These are phyloP conservation scores for Metalampra italica DNA, from an alignment of 2,888 invertebrate species.

Conservation along the genomic window DNA sequence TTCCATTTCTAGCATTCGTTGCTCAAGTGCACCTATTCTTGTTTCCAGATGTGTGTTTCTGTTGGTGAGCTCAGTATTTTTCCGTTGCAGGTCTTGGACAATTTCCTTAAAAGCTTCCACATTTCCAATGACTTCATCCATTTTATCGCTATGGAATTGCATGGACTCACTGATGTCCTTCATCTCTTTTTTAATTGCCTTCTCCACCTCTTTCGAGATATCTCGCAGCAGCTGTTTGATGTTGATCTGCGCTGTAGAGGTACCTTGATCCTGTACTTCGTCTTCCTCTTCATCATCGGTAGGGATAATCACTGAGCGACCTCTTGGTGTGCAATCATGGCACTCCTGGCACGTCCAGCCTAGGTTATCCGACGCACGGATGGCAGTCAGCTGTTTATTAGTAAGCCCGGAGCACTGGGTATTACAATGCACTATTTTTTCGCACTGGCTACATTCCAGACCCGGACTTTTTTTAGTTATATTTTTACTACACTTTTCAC, in stretches of 20 bases:
- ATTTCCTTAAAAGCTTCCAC: background rate
- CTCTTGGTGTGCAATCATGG: background rate
- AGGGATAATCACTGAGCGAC: constrained; percentile 3
- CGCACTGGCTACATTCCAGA: constrained; percentile 7
- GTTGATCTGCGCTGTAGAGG: background rate
- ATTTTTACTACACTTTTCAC: no score
- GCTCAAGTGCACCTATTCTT: constrained; percentile 7
- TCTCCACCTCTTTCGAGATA: constrained; percentile 13
- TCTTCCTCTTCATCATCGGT: constrained; percentile 14
- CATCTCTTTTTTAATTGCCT: constrained; percentile 2
- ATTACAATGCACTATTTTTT: constrained; percentile 5
- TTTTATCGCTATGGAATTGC: constrained; percentile 9
- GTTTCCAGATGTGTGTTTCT: constrained; percentile 8
- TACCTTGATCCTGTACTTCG: background rate
- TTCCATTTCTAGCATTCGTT: background rate
- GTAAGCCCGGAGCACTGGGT: constrained; percentile 11
- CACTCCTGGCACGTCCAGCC: constrained; percentile 8
- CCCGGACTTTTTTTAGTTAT: constrained; percentile 4
- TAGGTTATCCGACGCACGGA: constrained; percentile 10
- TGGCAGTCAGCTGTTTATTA: constrained; percentile 7
- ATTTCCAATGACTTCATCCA: constrained; percentile 11
- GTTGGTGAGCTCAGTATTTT: constrained; percentile 8
- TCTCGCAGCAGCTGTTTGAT: constrained; percentile 6
- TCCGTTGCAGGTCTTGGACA: constrained; percentile 6
- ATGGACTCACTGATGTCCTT: constrained; percentile 4